These are phyloP conservation scores for Otis tarda DNA, from an alignment of 2,113 vertebrate species.

Conservation along the genomic window DNA sequence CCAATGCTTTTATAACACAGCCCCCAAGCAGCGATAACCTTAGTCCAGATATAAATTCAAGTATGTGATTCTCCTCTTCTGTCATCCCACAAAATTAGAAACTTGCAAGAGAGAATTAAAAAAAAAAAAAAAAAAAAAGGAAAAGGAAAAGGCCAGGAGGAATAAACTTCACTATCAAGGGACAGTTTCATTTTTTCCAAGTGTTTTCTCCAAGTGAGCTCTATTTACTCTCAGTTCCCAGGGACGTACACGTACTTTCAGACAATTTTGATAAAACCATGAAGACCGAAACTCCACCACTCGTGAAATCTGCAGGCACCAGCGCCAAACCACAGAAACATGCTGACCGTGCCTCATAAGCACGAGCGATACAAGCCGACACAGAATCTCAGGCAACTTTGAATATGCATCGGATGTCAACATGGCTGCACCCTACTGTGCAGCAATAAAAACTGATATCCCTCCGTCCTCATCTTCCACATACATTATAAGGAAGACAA, in stretches of 20 bases:
- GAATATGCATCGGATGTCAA: not conserved
- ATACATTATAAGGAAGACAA: not conserved
- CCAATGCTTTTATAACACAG: rapidly evolving
- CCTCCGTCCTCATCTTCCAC: not conserved
- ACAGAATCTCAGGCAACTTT: not conserved
- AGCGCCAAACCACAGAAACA: not conserved
- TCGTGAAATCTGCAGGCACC: not conserved
- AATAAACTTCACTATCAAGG: not conserved
- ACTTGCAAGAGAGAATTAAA: not conserved
- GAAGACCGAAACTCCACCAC: not conserved
- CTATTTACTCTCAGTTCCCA: not conserved
- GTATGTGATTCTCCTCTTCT: rapidly evolving
- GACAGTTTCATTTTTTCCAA: not conserved
- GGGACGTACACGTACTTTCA: rapidly evolving
- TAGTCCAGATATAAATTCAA: not conserved
- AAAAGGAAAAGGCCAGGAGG: not conserved
- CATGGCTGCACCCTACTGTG: not conserved
- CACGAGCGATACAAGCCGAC: not conserved
- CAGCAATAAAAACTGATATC: not conserved
- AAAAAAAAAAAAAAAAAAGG: not conserved
- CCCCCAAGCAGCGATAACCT: not conserved
- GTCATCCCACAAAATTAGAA: not conserved
- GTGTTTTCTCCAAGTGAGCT: not conserved
- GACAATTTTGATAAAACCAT: not conserved
- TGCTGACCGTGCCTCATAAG: rapidly evolving